These are phyloP conservation scores for Theropithecus gelada DNA, from an alignment of 2,113 vertebrate species.

Conservation along the genomic window DNA sequence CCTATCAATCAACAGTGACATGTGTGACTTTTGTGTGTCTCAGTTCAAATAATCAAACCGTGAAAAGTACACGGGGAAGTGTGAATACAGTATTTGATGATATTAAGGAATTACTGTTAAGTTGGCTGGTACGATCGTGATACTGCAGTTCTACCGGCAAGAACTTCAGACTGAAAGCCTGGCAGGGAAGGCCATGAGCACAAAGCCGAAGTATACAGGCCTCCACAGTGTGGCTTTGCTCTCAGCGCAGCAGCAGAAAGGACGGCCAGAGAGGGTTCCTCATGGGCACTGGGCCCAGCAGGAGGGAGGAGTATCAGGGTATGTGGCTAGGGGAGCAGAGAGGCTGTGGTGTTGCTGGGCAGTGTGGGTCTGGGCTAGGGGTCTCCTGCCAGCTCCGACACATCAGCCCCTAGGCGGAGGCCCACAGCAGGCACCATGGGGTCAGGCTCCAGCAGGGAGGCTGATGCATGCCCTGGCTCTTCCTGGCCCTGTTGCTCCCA, in stretches of 20 bases:
- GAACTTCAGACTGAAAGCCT: not conserved
- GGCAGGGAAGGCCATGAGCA: not conserved
- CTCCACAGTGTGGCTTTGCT: not conserved
- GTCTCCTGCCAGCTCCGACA: not conserved
- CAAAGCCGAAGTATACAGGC: not conserved
- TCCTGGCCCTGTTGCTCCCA: accelerated
- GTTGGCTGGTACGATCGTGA: not conserved
- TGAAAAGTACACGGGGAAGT: not conserved
- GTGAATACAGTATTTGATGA: not conserved
- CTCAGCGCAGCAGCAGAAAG: not conserved
- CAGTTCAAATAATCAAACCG: not conserved
- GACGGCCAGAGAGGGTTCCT: not conserved
- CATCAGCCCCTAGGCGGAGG: not conserved
- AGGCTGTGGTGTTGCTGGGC: not conserved
- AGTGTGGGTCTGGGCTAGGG: not conserved
- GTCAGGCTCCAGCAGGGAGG: not conserved
- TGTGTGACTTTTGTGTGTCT: not conserved
- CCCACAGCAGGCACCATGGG: not conserved
- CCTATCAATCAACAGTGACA: not conserved
- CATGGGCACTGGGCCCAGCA: accelerated
- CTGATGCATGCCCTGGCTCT: not conserved
- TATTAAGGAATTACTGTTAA: not conserved
- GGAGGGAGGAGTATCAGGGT: not conserved
- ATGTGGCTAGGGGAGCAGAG: accelerated
- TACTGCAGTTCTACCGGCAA: not conserved